Conservation (phyloP, 2,113 vertebrate species). For the Macrotus californicus region DNA sequence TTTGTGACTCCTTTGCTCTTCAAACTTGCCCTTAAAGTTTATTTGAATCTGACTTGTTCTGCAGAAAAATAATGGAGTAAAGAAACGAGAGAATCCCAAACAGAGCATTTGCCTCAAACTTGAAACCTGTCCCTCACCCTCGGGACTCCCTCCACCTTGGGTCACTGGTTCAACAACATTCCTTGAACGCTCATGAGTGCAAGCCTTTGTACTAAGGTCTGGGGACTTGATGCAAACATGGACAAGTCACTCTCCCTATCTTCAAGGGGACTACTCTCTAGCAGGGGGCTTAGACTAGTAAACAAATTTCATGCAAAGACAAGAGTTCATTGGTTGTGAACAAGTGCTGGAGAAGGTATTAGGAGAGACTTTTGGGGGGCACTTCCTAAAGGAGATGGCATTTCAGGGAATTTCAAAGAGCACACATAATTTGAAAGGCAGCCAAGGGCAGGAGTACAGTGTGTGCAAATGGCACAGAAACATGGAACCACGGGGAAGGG, state of each 20-base stretch:
- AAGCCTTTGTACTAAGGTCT: background rate
- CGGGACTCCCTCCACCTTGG: background rate
- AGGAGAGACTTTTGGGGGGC: background rate
- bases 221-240: background rate
- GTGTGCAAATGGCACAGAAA: background rate
- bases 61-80: background rate
- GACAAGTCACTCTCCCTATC: background rate
- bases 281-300: background rate
- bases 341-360: background rate
- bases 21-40: background rate
- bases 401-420: background rate
- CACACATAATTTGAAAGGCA: background rate
- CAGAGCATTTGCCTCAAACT: background rate
- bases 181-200: background rate
- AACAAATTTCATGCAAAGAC: background rate
- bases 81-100: background rate
- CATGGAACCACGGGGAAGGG: background rate
- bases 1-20: background rate
- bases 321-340: background rate
- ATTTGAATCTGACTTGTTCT: conserved; percentile 20
- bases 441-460: background rate
- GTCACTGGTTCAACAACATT: background rate
- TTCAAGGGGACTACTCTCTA: background rate
- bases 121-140: background rate
- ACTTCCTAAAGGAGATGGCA: background rate